phyloP scores from a whole-genome alignment of 2,888 invertebrate genomes.

The Eremobia ochroleuca region DNA sequence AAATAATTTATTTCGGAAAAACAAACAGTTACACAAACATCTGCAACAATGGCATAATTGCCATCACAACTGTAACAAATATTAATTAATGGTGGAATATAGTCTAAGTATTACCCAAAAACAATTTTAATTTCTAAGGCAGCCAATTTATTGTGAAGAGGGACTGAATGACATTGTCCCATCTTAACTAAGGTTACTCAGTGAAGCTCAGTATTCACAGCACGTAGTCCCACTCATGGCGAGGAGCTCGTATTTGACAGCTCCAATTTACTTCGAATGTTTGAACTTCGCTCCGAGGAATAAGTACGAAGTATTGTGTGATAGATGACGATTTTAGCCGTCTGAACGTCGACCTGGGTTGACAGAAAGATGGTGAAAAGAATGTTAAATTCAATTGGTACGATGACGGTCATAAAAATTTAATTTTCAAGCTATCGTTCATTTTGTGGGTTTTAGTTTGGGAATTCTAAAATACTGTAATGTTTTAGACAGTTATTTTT shows the following conservation, averaged over 20 bases:
- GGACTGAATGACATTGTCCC: neutral
- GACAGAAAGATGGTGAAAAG: neutral
- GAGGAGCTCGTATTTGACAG: conserved; percentile 56
- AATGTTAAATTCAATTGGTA: no score
- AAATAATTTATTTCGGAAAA: no score
- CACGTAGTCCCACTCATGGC: conserved; percentile 49
- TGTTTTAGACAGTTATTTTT: neutral
- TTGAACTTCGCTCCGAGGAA: conserved; percentile 41
- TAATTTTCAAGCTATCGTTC: neutral
- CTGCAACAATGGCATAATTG: no score
- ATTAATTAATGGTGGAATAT: no score
- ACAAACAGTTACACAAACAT: no score
- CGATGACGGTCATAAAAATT: neutral
- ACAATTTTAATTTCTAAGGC: neutral
- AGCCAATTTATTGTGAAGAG: neutral
- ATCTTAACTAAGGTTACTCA: neutral
- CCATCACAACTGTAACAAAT: no score
- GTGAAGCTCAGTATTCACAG: conserved; percentile 35
- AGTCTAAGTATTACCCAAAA: neutral
- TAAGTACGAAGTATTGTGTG: conserved; percentile 40
- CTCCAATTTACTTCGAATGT: conserved; percentile 62
- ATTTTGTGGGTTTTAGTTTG: neutral
- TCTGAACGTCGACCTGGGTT: neutral
- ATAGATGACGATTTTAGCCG: neutral
- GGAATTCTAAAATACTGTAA: neutral